phyloP scores from a whole-genome alignment of 2,113 vertebrate genomes.

The Gymnobelideus leadbeateri region DNA sequence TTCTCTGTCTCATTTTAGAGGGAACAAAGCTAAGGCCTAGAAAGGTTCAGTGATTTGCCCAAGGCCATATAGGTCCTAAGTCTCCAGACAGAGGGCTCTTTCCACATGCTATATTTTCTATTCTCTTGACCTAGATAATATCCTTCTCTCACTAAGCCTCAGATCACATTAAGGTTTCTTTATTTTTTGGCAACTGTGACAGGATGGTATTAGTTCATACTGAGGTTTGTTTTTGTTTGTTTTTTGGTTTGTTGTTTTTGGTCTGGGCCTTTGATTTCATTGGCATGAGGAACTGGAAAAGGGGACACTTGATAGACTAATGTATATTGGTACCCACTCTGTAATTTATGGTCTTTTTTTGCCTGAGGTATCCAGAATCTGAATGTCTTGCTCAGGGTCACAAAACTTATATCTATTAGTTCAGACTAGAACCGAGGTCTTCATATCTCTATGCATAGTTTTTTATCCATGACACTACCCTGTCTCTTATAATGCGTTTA shows the following conservation, averaged over 20 bases:
- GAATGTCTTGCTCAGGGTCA: not conserved
- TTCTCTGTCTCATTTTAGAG: not conserved
- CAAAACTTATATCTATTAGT: not conserved
- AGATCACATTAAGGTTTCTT: not conserved
- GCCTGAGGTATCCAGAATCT: not conserved
- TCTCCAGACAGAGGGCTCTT: not conserved
- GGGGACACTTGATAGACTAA: not conserved
- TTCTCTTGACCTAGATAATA: not conserved
- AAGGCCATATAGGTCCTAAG: not conserved
- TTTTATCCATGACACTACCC: not conserved
- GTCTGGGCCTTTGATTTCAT: not conserved
- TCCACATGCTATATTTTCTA: not conserved
- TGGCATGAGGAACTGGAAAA: not conserved
- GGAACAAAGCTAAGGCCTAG: not conserved
- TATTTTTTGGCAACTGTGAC: not conserved
- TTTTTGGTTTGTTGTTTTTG: not conserved
- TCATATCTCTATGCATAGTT: not conserved
- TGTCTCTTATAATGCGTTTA: not conserved
- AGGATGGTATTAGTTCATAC: not conserved
- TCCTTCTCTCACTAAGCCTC: not conserved
- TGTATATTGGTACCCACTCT: not conserved
- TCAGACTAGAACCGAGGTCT: not conserved
- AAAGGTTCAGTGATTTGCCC: conserved; percentile 6
- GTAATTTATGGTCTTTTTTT: not conserved
- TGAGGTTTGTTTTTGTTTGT: not conserved